Conservation (phyloP, 2,113 vertebrate species). For the Rhagologus leucostigma region DNA sequence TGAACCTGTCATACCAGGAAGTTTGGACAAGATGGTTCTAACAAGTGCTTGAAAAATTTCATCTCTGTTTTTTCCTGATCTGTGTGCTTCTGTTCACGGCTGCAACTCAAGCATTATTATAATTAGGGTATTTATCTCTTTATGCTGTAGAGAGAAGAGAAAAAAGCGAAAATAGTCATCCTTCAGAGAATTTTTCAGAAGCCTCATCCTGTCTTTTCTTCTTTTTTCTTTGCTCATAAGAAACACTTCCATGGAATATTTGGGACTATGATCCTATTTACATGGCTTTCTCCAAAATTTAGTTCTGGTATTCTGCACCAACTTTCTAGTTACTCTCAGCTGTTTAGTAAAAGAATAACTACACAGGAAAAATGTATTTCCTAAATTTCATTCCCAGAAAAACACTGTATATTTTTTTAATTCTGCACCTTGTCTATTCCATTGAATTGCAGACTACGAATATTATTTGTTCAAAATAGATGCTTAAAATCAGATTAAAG, state of each 20-base stretch:
- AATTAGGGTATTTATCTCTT: conserved; percentile 77
- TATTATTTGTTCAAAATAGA: neutral
- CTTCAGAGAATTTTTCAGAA: neutral
- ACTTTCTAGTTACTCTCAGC: neutral
- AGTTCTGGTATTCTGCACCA: neutral
- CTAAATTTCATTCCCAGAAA: neutral
- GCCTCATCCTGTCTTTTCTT: neutral
- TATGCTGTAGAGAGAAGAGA: conserved; percentile 46
- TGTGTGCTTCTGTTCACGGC: conserved; percentile 66
- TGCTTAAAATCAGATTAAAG: neutral
- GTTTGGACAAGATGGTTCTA: conserved; percentile 65
- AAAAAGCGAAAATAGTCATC: neutral
- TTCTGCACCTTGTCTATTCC: neutral
- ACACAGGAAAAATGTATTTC: neutral
- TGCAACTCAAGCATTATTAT: conserved; percentile 78
- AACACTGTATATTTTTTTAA: neutral
- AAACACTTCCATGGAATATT: neutral
- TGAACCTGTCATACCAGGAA: conserved; percentile 62
- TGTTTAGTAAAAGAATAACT: neutral
- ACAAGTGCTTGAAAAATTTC: conserved; percentile 76
- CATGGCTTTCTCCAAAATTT: neutral
- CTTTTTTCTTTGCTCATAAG: neutral
- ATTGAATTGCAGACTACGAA: neutral
- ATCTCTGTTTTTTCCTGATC: conserved; percentile 78
- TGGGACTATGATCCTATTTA: neutral